Evolutionary conservation across 2,888 invertebrate species (phyloP).

Genomic region (Blastobasis lacticolella): DNA sequence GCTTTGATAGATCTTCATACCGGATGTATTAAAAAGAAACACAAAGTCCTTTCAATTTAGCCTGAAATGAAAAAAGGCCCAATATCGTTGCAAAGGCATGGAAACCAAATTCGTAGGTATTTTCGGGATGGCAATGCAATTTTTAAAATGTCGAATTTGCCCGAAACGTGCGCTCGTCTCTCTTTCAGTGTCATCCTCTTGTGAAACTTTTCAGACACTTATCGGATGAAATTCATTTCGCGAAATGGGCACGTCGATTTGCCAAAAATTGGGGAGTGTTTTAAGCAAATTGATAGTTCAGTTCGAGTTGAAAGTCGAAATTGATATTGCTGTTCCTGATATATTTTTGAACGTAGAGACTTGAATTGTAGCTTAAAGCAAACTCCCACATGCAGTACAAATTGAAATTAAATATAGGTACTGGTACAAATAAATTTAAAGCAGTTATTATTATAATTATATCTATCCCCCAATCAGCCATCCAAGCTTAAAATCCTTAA

Average conservation of each 20-base stretch:
- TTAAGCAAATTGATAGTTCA: too few species aligned
- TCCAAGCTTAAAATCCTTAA: too few species aligned
- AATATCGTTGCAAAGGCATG: background rate
- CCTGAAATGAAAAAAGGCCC: background rate
- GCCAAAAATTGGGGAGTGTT: too few species aligned
- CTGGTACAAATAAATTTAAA: too few species aligned
- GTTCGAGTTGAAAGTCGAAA: too few species aligned
- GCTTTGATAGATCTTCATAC: background rate
- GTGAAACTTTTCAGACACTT: conserved; percentile 3
- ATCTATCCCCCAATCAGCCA: too few species aligned
- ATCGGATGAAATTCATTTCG: conserved; percentile 2
- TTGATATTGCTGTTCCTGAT: too few species aligned
- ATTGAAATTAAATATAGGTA: too few species aligned
- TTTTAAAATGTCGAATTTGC: conserved; percentile 8
- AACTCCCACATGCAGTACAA: too few species aligned
- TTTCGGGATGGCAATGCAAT: conserved; percentile 5
- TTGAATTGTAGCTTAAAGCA: too few species aligned
- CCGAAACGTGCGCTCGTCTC: background rate
- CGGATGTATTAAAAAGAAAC: background rate
- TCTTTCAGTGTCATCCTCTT: conserved; percentile 1
- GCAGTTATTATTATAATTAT: too few species aligned
- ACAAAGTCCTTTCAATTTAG: background rate
- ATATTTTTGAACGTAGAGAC: too few species aligned
- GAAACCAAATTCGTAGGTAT: background rate
- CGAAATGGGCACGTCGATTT: background rate